Conservation (phyloP, 2,888 invertebrate species). For the Iphiclides podalirius region DNA sequence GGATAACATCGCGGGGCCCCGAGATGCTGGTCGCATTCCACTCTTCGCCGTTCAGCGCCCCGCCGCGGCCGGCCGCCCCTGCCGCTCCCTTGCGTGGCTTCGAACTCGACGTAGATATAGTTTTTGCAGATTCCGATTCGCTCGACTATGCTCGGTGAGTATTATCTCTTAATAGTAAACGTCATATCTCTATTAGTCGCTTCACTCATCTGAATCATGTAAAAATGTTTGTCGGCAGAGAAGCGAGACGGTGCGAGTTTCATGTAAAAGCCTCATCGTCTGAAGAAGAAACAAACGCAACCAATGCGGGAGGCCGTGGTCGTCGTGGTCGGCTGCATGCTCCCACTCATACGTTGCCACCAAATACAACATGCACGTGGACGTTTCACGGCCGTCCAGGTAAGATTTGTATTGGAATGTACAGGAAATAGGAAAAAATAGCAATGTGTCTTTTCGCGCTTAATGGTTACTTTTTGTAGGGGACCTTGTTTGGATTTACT, state of each 20-base stretch:
- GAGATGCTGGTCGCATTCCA: slow-evolving; percentile 94
- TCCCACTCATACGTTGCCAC: slow-evolving; percentile 91
- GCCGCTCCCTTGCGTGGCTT: slow-evolving; percentile 88
- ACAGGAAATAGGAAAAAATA: too few relatives aligned
- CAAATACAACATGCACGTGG: slow-evolving; percentile 93
- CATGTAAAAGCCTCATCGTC: slow-evolving; percentile 87
- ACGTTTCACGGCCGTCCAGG: slow-evolving; percentile 88
- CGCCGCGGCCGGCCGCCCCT: slow-evolving; percentile 81
- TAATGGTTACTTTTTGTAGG: slow-evolving; percentile 62
- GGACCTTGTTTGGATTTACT: slow-evolving; percentile 93
- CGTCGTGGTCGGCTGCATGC: slow-evolving; percentile 87
- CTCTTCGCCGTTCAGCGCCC: slow-evolving; percentile 91
- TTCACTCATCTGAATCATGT: too few relatives aligned
- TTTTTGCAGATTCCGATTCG: slow-evolving; percentile 93
- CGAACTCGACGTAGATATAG: slow-evolving; percentile 90
- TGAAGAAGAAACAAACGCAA: slow-evolving; percentile 70
- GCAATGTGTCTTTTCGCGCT: too few relatives aligned
- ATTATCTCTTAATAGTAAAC: neutral
- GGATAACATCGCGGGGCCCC: slow-evolving; percentile 84
- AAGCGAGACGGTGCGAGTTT: slow-evolving; percentile 84
- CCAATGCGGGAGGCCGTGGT: slow-evolving; percentile 79
- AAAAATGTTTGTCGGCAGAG: slow-evolving; percentile 52
- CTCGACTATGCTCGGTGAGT: slow-evolving; percentile 86
- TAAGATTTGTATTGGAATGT: too few relatives aligned
- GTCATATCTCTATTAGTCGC: too few relatives aligned